Evolutionary conservation across 2,797 vertebrate species (phyloP).

Genomic region (Spheniscus humboldti): DNA sequence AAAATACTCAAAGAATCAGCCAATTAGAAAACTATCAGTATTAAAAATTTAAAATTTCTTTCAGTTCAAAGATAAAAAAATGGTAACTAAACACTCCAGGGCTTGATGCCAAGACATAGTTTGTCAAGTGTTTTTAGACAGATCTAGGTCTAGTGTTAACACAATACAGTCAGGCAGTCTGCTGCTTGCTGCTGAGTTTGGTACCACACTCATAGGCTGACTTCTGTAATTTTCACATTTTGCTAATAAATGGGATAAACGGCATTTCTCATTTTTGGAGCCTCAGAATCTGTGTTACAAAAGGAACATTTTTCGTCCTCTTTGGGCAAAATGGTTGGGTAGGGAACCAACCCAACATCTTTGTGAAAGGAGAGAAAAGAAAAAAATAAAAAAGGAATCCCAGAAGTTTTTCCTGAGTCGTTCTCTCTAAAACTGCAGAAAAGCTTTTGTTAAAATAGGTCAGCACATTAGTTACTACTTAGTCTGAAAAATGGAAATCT

Average conservation of each 20-base stretch:
- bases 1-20: background rate
- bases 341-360: background rate
- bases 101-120: background rate
- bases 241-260: background rate
- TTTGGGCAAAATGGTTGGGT: background rate
- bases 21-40: slow-evolving; percentile 13
- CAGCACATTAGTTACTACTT: background rate
- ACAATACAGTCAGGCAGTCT: background rate
- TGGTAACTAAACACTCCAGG: background rate
- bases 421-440: background rate
- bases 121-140: background rate
- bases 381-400: background rate
- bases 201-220: background rate
- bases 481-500: background rate
- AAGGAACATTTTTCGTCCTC: background rate
- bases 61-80: background rate
- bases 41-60: slow-evolving; percentile 4
- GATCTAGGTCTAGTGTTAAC: background rate
- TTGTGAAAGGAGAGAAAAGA: background rate
- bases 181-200: background rate
- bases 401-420: background rate
- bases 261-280: background rate
- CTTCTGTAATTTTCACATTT: background rate
- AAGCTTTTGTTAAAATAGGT: background rate
- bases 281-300: background rate